Evolutionary conservation across 2,888 invertebrate genomes (phyloP).

Genomic region (Seladonia tumulorum): DNA sequence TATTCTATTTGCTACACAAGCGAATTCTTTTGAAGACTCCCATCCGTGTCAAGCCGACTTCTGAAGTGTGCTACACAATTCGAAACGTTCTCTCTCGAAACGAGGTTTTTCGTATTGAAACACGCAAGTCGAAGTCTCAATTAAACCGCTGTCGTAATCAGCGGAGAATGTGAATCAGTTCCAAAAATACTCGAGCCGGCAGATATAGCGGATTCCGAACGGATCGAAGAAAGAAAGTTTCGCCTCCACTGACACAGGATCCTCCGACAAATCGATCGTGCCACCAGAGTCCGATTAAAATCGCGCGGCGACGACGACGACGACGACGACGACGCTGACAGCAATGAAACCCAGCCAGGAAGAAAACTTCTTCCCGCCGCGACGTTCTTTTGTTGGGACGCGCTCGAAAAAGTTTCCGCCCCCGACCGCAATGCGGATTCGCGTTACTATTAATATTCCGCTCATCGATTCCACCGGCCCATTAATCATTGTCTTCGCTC

Average conservation of each 20-base stretch:
- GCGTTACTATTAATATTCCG: conserved; percentile 64
- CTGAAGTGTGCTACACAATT: background rate
- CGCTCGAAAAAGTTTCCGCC: conserved; percentile 30
- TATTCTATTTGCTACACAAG: too few species aligned
- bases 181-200: background rate
- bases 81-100: accelerated
- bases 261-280: conserved; percentile 26
- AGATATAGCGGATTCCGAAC: background rate
- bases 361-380: conserved; percentile 3
- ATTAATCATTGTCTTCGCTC: conserved; percentile 59
- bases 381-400: conserved; percentile 21
- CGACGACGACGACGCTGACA: conserved; percentile 11
- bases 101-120: background rate
- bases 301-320: background rate
- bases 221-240: background rate
- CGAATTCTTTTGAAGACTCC: background rate
- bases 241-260: background rate
- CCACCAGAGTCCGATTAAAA: conserved; percentile 45
- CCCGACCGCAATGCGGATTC: conserved; percentile 60
- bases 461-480: conserved; percentile 52
- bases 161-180: background rate
- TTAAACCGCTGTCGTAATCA: background rate
- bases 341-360: conserved; percentile 20
- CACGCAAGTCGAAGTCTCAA: background rate
- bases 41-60: background rate